Percentiles rank a stretch among this genome's conserved stretches.
Conservation (phyloP, 2,797 vertebrate genomes). For the Melanogrammus aeglefinus region DNA sequence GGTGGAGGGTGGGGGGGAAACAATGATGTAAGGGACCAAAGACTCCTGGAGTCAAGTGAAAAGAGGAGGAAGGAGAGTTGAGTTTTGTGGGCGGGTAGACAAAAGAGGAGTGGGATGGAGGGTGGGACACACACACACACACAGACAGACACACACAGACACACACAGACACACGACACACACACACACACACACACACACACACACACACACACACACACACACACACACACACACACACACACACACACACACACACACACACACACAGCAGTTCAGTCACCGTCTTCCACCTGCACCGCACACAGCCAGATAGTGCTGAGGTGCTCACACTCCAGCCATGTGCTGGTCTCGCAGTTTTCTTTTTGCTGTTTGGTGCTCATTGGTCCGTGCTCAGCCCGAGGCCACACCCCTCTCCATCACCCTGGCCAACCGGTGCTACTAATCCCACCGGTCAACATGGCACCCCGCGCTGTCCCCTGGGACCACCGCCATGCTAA, state of each 20-base stretch:
- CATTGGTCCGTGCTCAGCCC: conserved; percentile 39
- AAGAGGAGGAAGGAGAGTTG: not conserved
- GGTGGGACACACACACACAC: too few relatives aligned
- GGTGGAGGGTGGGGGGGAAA: too few relatives aligned
- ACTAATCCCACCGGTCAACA: conserved; percentile 46
- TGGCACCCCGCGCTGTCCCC: conserved; percentile 50
- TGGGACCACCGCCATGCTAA: conserved; percentile 21
- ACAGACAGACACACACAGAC: not conserved
- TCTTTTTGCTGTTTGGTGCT: not conserved
- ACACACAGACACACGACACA: too few relatives aligned
- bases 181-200: too few relatives aligned
- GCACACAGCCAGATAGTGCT: not conserved
- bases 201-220: too few relatives aligned
- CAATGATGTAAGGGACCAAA: not conserved
- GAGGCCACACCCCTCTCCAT: conserved; percentile 28
- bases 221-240: too few relatives aligned
- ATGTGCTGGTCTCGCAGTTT: conserved; percentile 5
- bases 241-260: conserved; percentile 6
- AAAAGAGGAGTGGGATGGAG: too few relatives aligned
- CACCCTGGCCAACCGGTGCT: conserved; percentile 40
- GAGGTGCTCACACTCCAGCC: conserved; percentile 21
- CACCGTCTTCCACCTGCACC: not conserved
- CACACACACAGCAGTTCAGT: not conserved
- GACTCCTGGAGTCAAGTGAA: not conserved
- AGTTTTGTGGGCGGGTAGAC: not conserved